These are phyloP conservation scores for Gila robusta DNA, from an alignment of 2,797 vertebrate species.

Conservation along the genomic window DNA sequence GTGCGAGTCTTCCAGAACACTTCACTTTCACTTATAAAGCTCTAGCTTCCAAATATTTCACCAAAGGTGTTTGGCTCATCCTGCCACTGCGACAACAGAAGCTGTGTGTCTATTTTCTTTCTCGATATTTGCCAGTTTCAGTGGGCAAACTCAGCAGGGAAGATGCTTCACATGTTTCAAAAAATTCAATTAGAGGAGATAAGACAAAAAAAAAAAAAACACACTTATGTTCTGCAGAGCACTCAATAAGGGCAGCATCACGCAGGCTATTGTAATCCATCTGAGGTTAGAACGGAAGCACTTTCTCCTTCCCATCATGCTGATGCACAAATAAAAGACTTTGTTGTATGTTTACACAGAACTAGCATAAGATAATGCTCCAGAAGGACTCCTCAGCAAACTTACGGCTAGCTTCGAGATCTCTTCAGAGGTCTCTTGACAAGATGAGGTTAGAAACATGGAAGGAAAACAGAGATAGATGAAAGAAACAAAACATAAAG, in stretches of 20 bases:
- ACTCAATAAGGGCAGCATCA: conserved; percentile 15
- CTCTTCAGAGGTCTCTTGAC: conserved; percentile 28
- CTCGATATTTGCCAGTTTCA: conserved; percentile 23
- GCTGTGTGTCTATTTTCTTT: conserved; percentile 62
- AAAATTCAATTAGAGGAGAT: conserved; percentile 63
- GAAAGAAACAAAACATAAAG: conserved; percentile 22
- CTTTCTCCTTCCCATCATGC: conserved; percentile 30
- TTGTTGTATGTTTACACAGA: conserved; percentile 44
- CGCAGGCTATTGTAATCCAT: conserved; percentile 42
- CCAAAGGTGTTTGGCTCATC: conserved; percentile 61
- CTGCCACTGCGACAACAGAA: conserved; percentile 57
- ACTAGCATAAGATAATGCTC: conserved; percentile 36
- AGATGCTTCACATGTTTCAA: conserved; percentile 62
- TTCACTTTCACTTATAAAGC: conserved; percentile 24
- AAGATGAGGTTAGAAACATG: conserved; percentile 12
- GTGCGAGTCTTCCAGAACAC: conserved; percentile 60
- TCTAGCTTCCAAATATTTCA: conserved; percentile 40
- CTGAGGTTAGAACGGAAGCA: not conserved
- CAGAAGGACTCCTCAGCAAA: conserved; percentile 21
- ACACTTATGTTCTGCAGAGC: conserved; percentile 18
- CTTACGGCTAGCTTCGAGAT: conserved; percentile 15
- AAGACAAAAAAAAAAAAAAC: conserved; percentile 38
- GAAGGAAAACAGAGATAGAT: not conserved
- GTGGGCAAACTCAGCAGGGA: conserved; percentile 64
- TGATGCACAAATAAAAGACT: conserved; percentile 51